Evolutionary conservation across 92 coral and sea anemone species (phyloP).

Genomic region (Siderastrea siderea): DNA sequence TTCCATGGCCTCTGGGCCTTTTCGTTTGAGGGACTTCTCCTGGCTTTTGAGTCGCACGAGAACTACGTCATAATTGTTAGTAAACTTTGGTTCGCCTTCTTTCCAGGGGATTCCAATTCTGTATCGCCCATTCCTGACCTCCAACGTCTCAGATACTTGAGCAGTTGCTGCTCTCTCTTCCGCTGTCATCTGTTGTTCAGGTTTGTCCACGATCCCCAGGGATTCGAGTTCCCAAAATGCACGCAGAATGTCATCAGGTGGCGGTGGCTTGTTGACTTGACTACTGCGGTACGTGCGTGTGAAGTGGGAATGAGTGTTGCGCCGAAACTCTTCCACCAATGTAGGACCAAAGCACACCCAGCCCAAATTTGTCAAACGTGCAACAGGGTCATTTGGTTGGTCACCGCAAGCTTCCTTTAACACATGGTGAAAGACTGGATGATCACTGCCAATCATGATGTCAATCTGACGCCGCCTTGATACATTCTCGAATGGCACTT

Average conservation of each 20-base stretch:
- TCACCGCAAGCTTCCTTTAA: constrained; percentile 20
- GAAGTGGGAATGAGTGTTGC: constrained; percentile 36
- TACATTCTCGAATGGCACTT: constrained; percentile 51
- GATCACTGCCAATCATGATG: constrained; percentile 66
- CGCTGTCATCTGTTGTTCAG: constrained; percentile 15
- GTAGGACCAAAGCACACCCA: constrained; percentile 74
- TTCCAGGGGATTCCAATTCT: constrained; percentile 51
- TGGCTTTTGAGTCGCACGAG: constrained; percentile 51
- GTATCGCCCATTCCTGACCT: constrained; percentile 36
- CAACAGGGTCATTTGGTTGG: constrained; percentile 44
- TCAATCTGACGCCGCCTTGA: constrained; percentile 57
- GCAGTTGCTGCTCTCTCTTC: constrained; percentile 63
- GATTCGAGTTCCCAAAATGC: constrained; percentile 68
- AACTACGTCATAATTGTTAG: constrained; percentile 56
- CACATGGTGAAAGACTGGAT: constrained; percentile 55
- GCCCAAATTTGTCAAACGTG: constrained; percentile 49
- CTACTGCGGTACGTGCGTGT: constrained; percentile 51
- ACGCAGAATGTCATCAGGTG: constrained; percentile 43
- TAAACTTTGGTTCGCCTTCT: constrained; percentile 54
- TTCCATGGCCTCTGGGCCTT: constrained; percentile 20
- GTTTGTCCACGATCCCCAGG: constrained; percentile 48
- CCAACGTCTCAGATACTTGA: constrained; percentile 41
- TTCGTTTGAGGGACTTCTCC: constrained; percentile 35
- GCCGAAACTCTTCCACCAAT: constrained; percentile 35
- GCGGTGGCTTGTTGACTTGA: constrained; percentile 9